Conservation (phyloP, 1,140 invertebrate genomes). For the Mylabris phalerata region DNA sequence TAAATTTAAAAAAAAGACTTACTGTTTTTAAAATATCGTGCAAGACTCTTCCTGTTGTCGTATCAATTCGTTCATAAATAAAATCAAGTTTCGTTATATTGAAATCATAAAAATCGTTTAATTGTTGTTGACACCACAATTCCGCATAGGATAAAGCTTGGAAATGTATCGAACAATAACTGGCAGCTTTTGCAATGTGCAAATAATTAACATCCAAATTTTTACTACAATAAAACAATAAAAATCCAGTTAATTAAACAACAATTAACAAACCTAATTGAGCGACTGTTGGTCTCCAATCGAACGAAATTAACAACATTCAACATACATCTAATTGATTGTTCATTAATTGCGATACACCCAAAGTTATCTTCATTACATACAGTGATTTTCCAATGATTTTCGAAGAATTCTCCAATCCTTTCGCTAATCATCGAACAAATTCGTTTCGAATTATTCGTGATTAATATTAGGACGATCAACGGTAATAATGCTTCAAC, state of each 20-base stretch:
- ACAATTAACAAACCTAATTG: slow-evolving; percentile 29
- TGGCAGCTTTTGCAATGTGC: slow-evolving; percentile 59
- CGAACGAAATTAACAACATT: slow-evolving; percentile 54
- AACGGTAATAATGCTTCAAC: slow-evolving; percentile 55
- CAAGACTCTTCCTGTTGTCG: slow-evolving; percentile 17
- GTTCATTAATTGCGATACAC: slow-evolving; percentile 30
- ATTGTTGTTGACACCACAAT: slow-evolving; percentile 47
- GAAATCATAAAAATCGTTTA: slow-evolving; percentile 21
- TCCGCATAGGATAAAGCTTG: slow-evolving; percentile 64
- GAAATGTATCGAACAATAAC: slow-evolving; percentile 64
- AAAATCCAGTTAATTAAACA: neutral
- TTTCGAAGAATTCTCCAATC: slow-evolving; percentile 48
- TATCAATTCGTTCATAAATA: slow-evolving; percentile 22
- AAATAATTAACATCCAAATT: slow-evolving; percentile 55
- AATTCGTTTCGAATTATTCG: slow-evolving; percentile 32
- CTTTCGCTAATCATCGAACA: slow-evolving; percentile 37
- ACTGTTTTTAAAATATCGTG: slow-evolving; percentile 28
- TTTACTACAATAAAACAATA: too few relatives aligned
- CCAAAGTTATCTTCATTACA: slow-evolving; percentile 16
- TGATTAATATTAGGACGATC: slow-evolving; percentile 37
- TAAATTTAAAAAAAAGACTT: too few relatives aligned
- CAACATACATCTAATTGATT: slow-evolving; percentile 53
- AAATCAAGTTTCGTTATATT: slow-evolving; percentile 23
- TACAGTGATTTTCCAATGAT: slow-evolving; percentile 38
- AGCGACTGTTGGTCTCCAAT: slow-evolving; percentile 13